Conservation (phyloP, 2,888 invertebrate species). For the Drosophila mimetica region DNA sequence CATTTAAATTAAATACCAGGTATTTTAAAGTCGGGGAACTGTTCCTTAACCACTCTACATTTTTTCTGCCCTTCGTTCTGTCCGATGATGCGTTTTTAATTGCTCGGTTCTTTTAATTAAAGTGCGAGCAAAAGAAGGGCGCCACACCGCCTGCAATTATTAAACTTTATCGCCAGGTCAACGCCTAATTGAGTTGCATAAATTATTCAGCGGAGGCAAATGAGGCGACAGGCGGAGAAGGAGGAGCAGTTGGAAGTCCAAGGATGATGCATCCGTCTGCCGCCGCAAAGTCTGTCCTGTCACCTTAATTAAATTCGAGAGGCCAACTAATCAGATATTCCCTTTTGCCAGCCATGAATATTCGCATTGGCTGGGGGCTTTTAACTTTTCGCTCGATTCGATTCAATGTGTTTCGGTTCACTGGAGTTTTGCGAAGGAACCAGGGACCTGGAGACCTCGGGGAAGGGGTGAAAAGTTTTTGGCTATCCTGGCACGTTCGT, state of each 20-base stretch:
- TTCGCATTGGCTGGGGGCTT: conserved; percentile 47
- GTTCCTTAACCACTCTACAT: neutral
- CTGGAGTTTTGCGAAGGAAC: conserved; percentile 3
- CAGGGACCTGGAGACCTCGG: neutral
- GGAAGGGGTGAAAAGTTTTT: conserved; percentile 44
- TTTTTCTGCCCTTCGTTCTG: conserved; percentile 3
- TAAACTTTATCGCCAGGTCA: conserved; percentile 44
- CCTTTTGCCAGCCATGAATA: conserved; percentile 57
- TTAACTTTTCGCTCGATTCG: conserved; percentile 34
- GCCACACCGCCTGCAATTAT: conserved; percentile 40
- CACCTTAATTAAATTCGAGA: conserved; percentile 57
- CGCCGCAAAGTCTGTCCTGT: conserved; percentile 17
- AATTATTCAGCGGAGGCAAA: conserved; percentile 34
- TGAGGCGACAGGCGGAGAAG: neutral
- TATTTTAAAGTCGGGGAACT: neutral
- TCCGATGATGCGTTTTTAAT: conserved; percentile 67
- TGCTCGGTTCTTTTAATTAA: conserved; percentile 66
- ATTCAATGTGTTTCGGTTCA: conserved; percentile 29
- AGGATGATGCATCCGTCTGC: conserved; percentile 17
- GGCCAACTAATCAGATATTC: conserved; percentile 71
- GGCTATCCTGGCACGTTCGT: conserved; percentile 57
- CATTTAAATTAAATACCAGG: conserved; percentile 3
- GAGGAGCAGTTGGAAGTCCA: neutral
- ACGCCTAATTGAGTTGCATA: conserved; percentile 64
- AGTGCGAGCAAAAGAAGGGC: conserved; percentile 25